Evolutionary conservation across 2,888 invertebrate species (phyloP), one percentile per base, ranked within the genome.

Genomic region (Polydrusus tereticollis): DNA sequence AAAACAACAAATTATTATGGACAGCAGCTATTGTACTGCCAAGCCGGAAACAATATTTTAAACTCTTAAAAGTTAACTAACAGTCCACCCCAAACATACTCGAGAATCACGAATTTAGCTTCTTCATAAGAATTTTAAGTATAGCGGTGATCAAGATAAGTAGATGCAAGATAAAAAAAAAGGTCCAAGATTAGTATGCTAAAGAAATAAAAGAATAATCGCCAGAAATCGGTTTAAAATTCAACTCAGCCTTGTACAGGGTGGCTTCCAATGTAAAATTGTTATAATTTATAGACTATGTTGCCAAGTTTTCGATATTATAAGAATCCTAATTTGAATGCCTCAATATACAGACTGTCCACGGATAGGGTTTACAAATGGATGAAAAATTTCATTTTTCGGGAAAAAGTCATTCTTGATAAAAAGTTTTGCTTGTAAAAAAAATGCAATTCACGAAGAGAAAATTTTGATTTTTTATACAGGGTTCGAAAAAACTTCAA

Each of bases 221-320:
- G 77, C 72, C 75, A 69, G 73, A 78, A 77, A 77, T 77, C 77
- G 76, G 73, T 78, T 78, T 77, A 70, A 76, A 78, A 79, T 79
- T 79, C 79, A 76, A 75, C 76, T 78, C 78, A 76, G 76, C 75
- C 77, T 72, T 52, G 69, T n/a, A n/a, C 59, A 7, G 47, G 57
- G 65, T 57, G 64, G 52, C 66, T 57, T 41, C 47, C 69, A 62
- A 73, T 45, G 65, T 52, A 69, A 60, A 73, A 73, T 70, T 70
- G 66, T 70, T 73, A 60, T 60, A 66, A 62, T 66, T 60, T 66
- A 52, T 36, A 0, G 2, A 21, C 59, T n/a, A 7, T 23, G 73
- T 73, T 73, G 73, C 45, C 73, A 58, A 45, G 38, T 68, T 60
- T 26, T 33, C 6, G 10, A 18, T 1, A 7, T n/a, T n/a, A n/a